Base-by-base conservation (phyloP, 2,113 vertebrate genomes). In the Odontesthes bonariensis region DNA sequence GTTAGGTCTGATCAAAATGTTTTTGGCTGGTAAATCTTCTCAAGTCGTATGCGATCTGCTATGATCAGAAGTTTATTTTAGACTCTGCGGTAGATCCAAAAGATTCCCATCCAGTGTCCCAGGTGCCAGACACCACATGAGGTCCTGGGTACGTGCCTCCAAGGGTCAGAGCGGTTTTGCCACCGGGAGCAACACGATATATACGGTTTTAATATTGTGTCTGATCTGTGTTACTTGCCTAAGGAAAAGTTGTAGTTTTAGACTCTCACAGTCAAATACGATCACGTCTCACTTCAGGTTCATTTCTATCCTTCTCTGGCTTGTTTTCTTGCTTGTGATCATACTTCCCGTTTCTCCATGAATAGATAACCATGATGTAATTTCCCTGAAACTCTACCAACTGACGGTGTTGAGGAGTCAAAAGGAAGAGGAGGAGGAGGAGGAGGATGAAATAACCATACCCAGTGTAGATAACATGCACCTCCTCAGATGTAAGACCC, bases 331-430 rank as follows among this genome's bases (percentile, higher is more conserved):
- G 31, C 46, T 44, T 27, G 13, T 17, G 42, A 14, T 35, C 20
- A 0, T 14, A 33, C 33, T 75, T 59, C 16, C 8, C 20, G 31
- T 52, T 74, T 49, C 47, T 69, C 5, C 6, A 12, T 60, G 73
- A 16, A 44, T 83, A 99, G 98, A 99, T 86, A 98, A 99, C 82
- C 98, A 99, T 0, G 97, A 99, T 27, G 90, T 99, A 9, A 95
- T 98, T 58, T 99, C 97, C 0, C 83, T 99, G 90, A 99, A 98
- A 88, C 87, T 98, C 68, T 99, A 97, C 93, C 96, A 99, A 83
- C 93, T 99, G 87, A 98, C 96, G 0, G 96, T 99, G 69, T 87
- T 97, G 42, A 86, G 96, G 63, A 96, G 94, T 80, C 75, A 91
- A 0, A 92, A 93, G 0, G 96, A 96, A 79, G 95, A 98, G 64